A percentile compares a stretch with the other conserved stretches of the same genome.
Conservation (phyloP, 2,113 vertebrate species). For the Mesembrinibis cayennensis region DNA sequence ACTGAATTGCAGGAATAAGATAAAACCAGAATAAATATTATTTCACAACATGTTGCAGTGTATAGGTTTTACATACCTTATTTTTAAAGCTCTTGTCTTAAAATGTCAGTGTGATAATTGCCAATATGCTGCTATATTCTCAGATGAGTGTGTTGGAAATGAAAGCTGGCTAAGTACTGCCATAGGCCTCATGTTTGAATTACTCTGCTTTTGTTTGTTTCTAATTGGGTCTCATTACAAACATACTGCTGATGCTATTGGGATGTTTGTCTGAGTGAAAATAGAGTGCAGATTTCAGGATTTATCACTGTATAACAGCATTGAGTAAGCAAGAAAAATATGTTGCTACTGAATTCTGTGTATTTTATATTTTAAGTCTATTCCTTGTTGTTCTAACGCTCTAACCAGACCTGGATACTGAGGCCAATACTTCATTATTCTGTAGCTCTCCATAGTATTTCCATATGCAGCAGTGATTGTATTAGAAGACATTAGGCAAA, state of each 20-base stretch:
- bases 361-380: not conserved
- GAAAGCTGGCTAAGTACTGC: not conserved
- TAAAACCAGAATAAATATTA: not conserved
- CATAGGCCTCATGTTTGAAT: not conserved
- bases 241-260: not conserved
- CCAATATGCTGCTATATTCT: not conserved
- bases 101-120: not conserved
- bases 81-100: not conserved
- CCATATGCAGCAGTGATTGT: not conserved
- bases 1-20: not conserved
- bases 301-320: not conserved
- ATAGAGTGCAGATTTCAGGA: not conserved
- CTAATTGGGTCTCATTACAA: not conserved
- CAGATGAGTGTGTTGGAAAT: not conserved
- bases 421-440: not conserved
- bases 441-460: not conserved
- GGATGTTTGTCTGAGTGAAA: not conserved
- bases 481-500: not conserved
- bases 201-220: not conserved
- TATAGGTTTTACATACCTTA: not conserved
- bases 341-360: not conserved
- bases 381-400: not conserved
- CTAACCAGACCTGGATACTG: not conserved
- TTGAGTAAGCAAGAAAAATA: not conserved
- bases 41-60: not conserved